These are phyloP conservation scores for Tragelaphus imberbis DNA, from an alignment of 2,113 vertebrate species.

Conservation along the genomic window DNA sequence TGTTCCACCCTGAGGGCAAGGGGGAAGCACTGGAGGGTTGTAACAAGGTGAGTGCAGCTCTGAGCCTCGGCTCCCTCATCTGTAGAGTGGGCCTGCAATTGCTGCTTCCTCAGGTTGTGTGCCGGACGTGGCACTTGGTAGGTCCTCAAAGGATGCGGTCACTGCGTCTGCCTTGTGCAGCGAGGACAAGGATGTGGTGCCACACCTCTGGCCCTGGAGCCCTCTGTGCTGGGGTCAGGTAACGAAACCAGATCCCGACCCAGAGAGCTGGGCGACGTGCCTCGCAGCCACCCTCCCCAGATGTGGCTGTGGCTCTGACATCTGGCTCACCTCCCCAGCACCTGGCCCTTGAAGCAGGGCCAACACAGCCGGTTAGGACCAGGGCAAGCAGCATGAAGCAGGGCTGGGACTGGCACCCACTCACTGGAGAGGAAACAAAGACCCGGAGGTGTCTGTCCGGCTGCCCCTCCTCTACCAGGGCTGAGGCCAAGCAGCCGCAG, in stretches of 20 bases:
- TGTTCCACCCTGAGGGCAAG: neutral
- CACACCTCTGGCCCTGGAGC: neutral
- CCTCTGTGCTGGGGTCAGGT: neutral
- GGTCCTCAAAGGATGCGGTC: accelerated
- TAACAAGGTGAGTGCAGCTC: too few species aligned
- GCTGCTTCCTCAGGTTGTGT: neutral
- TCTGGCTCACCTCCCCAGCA: slow-evolving; percentile 57
- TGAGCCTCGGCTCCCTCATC: accelerated
- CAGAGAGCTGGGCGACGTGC: neutral
- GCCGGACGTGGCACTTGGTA: accelerated
- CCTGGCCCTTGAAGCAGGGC: neutral
- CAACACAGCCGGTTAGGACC: neutral
- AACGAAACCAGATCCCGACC: slow-evolving; percentile 13
- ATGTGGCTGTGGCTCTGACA: slow-evolving; percentile 24
- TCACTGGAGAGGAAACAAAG: neutral
- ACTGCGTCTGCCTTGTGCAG: neutral
- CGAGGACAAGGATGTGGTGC: neutral
- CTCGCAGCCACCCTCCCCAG: neutral
- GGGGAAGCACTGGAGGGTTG: neutral
- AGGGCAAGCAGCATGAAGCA: neutral
- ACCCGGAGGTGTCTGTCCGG: too few species aligned
- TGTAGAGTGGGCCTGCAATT: neutral
- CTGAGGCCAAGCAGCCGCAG: neutral
- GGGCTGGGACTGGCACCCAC: neutral
- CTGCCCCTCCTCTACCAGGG: neutral